These are phyloP conservation scores for Thamnophis sirtalis DNA, from an alignment of 2,113 vertebrate genomes.

Conservation along the genomic window DNA sequence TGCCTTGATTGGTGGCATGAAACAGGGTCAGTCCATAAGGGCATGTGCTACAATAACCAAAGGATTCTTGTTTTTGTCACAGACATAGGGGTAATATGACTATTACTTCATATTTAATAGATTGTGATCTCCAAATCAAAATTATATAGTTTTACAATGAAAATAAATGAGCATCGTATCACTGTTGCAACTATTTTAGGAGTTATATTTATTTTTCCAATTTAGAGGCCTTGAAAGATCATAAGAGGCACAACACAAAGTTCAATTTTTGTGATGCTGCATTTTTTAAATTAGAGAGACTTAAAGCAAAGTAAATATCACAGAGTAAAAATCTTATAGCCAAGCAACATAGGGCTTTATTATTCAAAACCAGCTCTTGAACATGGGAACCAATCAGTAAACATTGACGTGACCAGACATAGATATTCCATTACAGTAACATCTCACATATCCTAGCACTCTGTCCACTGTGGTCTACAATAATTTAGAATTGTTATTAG, in stretches of 20 bases:
- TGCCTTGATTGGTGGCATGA: not conserved
- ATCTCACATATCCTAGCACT: not conserved
- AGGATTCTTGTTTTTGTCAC: not conserved
- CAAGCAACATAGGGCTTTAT: not conserved
- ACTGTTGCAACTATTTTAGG: not conserved
- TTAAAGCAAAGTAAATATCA: not conserved
- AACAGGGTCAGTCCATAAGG: not conserved
- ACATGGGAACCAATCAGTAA: not conserved
- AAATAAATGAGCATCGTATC: not conserved
- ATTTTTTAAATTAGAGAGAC: not conserved
- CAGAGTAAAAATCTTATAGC: not conserved
- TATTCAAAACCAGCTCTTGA: not conserved
- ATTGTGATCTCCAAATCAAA: not conserved
- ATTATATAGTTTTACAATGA: not conserved
- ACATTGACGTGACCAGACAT: not conserved
- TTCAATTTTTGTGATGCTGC: not conserved
- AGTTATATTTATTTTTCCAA: not conserved
- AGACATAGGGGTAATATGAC: not conserved
- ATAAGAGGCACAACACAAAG: not conserved
- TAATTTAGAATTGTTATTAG: not conserved
- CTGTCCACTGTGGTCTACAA: not conserved
- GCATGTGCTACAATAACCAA: not conserved
- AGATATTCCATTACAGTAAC: not conserved
- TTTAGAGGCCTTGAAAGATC: not conserved
- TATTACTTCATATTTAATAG: not conserved